A percentile compares a stretch with the other conserved stretches of the same genome.
Evolutionary conservation across 2,888 invertebrate genomes (phyloP).

Genomic region (Dicranocentrus wangi): DNA sequence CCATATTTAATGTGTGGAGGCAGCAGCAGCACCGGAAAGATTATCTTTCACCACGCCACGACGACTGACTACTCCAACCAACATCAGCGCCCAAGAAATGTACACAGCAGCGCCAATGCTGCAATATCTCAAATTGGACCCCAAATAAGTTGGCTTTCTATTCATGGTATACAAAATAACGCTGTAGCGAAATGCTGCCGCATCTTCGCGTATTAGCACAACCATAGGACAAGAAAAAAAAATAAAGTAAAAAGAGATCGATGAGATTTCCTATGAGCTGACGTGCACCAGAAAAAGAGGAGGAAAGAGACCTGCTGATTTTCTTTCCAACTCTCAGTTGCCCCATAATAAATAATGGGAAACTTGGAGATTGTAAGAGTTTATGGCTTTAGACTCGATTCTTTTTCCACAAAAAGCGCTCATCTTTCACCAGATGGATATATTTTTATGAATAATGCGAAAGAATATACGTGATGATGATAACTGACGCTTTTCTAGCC

Average conservation of each 20-base stretch:
- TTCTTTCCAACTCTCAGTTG: slow-evolving; percentile 55
- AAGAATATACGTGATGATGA: slow-evolving; percentile 17
- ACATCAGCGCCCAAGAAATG: too few species aligned
- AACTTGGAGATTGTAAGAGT: slow-evolving; percentile 38
- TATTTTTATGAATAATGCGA: slow-evolving; percentile 13
- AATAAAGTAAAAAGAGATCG: slow-evolving; percentile 55
- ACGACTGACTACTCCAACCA: too few species aligned
- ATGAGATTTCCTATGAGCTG: slow-evolving; percentile 60
- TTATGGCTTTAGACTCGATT: slow-evolving; percentile 30
- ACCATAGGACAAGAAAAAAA: slow-evolving; percentile 9
- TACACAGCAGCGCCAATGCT: too few species aligned
- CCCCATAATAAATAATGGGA: slow-evolving; percentile 60
- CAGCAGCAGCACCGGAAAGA: slow-evolving; percentile 5
- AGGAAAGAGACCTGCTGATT: slow-evolving; percentile 50
- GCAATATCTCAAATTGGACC: too few species aligned
- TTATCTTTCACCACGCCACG: neutral
- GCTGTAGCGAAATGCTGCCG: too few species aligned
- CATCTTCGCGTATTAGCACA: neutral
- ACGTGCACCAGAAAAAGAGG: slow-evolving; percentile 33
- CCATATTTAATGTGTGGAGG: slow-evolving; percentile 5
- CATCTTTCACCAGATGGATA: slow-evolving; percentile 32
- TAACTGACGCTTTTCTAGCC: neutral
- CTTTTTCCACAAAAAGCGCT: slow-evolving; percentile 20
- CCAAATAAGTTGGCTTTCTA: too few species aligned
- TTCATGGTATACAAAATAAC: too few species aligned